A percentile compares a stretch with the other conserved stretches of the same genome.
phyloP scores from a whole-genome alignment of 2,113 vertebrate genomes.

The Protobothrops mucrosquamatus region DNA sequence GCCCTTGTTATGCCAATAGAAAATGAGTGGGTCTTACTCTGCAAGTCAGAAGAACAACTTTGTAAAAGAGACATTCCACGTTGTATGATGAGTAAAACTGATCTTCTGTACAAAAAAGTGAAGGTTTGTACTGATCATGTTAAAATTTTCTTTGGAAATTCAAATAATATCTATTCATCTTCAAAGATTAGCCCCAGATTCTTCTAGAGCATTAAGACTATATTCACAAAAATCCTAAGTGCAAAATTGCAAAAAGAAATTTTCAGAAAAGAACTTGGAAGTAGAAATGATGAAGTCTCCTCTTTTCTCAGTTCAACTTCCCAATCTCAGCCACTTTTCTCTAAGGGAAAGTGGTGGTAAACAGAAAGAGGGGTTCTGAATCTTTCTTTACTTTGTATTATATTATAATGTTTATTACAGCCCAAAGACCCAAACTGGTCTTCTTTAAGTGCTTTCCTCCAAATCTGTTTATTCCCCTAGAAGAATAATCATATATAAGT shows the following conservation, averaged over 20 bases:
- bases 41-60: conserved; percentile 69
- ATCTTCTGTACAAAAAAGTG: conserved; percentile 58
- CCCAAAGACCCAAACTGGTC: background rate
- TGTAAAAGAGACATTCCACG: conserved; percentile 72
- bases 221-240: background rate
- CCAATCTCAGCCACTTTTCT: background rate
- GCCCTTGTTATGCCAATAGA: conserved; percentile 79
- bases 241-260: background rate
- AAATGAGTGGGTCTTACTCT: conserved; percentile 72
- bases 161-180: background rate
- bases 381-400: background rate
- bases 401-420: background rate
- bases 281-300: background rate
- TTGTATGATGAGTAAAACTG: conserved; percentile 69
- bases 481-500: background rate
- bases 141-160: background rate
- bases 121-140: conserved; percentile 50
- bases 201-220: background rate
- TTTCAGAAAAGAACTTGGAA: background rate
- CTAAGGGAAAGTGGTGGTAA: background rate
- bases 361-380: background rate
- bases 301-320: background rate
- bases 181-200: background rate
- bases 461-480: background rate
- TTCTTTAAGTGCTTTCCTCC: background rate